phyloP scores from a whole-genome alignment of 1,140 invertebrate species.

The Leptoteleia sp. region DNA sequence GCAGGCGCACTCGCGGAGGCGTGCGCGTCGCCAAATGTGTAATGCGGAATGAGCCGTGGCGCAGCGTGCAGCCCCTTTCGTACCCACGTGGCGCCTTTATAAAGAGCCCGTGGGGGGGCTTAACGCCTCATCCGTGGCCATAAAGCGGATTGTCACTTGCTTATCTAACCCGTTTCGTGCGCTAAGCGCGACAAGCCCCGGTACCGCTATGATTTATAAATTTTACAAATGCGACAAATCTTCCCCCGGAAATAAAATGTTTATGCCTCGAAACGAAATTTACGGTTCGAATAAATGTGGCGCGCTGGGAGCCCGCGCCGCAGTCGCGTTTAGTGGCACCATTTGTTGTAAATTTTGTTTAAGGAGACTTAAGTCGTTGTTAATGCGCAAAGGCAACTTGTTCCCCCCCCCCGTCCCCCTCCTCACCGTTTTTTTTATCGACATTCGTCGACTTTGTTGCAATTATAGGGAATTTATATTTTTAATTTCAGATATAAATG shows the following conservation, averaged over 20 bases:
- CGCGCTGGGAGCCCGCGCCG: background rate
- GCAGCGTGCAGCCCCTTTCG: conserved; percentile 75
- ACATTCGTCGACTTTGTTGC: too few species aligned
- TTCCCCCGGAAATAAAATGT: conserved; percentile 33
- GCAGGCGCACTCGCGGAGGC: conserved; percentile 67
- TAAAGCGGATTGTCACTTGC: conserved; percentile 80
- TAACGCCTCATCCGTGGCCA: conserved; percentile 74
- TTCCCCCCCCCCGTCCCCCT: too few species aligned
- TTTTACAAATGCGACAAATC: conserved; percentile 45
- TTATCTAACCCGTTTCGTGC: conserved; percentile 71
- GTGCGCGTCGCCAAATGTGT: conserved; percentile 62
- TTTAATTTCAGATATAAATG: too few species aligned
- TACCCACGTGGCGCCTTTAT: conserved; percentile 68
- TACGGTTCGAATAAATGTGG: conserved; percentile 20
- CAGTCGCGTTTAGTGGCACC: background rate
- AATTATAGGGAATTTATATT: too few species aligned
- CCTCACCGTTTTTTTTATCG: too few species aligned
- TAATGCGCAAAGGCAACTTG: too few species aligned
- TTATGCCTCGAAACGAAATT: conserved; percentile 36
- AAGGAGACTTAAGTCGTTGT: too few species aligned
- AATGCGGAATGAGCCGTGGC: conserved; percentile 73
- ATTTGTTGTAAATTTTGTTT: background rate
- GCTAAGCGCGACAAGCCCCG: conserved; percentile 33
- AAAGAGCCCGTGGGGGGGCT: conserved; percentile 65
- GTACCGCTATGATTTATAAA: conserved; percentile 36